Evolutionary conservation across 2,797 vertebrate species (phyloP), one percentile per base, ranked within the genome.

Genomic region (Enteromius radiatus): DNA sequence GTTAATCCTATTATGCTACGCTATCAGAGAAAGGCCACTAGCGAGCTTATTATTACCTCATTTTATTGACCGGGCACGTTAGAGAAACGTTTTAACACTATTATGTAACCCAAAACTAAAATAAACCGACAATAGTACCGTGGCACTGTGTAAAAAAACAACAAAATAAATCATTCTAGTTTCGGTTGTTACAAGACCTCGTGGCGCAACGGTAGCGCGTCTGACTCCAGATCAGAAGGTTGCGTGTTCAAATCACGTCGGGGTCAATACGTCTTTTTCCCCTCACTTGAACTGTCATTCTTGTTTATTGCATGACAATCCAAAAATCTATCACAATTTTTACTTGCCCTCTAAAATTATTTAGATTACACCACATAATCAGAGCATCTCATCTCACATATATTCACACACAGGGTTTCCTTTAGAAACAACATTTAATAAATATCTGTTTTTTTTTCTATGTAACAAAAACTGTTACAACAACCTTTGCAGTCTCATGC

Each of bases 161-260:
- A 14, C 12, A 15, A 61, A 61, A 28, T 6, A 0, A 1, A 61
- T 8, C 0, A 17, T 31, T 17, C 28, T 0, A 19, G 1, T 1
- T 0, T 63, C 3, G 0, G 0, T 12, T 8, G 1, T 0, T 0
- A 1, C 1, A 15, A n/a, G 87, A 88, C 87, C 87, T 88, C 87
- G 87, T 88, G 87, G 87, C 87, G 86, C 86, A 88, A 88, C 87
- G 87, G 87, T 88, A 88, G 88, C 88, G 86, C 86, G 86, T 88
- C 88, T 88, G 88, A 88, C 88, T 88, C 88, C 88, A 88, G 86
- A 87, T 88, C 88, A 88, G 88, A 88, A 88, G 88, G 88, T 87
- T 88, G 86, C 86, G 88, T 88, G 88, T 88, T 88, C 86, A 87
- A 88, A 87, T 88, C 88, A 88, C 88, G 88, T 88, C 88, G 88